A percentile compares a stretch with the other conserved stretches of the same genome.
These are phyloP conservation scores for Gnathonemus longibarbis DNA, from an alignment of 2,113 vertebrate species.

Conservation along the genomic window DNA sequence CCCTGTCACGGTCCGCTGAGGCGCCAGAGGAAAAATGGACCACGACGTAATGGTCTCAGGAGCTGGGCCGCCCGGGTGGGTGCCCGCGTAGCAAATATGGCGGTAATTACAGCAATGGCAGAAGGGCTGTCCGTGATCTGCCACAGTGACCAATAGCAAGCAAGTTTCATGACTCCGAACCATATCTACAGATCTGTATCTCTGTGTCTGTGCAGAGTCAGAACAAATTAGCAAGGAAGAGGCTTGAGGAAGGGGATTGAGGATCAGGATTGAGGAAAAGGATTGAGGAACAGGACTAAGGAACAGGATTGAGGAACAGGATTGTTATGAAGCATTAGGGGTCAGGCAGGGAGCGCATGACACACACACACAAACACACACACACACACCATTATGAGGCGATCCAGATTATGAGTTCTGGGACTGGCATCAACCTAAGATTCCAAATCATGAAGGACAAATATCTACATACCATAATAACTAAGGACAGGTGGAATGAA, in stretches of 20 bases:
- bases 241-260: neutral
- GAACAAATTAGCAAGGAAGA: neutral
- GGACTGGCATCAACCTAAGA: neutral
- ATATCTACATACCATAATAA: neutral
- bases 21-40: conserved; percentile 48
- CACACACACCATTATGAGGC: neutral
- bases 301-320: neutral
- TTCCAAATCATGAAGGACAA: neutral
- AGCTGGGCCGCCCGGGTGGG: conserved; percentile 37
- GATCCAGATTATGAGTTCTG: neutral
- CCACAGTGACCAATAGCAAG: neutral
- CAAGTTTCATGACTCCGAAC: neutral
- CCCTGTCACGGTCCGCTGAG: conserved; percentile 60
- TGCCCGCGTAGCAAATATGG: neutral
- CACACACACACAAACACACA: neutral
- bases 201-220: neutral
- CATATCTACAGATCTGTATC: neutral
- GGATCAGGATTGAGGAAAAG: neutral
- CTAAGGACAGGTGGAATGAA: neutral
- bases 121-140: neutral
- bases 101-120: neutral
- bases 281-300: neutral
- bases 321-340: neutral
- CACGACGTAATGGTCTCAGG: conserved; percentile 57
- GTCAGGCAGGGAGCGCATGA: neutral